Conservation (phyloP, 2,113 vertebrate genomes). For the Varanus komodoensis region DNA sequence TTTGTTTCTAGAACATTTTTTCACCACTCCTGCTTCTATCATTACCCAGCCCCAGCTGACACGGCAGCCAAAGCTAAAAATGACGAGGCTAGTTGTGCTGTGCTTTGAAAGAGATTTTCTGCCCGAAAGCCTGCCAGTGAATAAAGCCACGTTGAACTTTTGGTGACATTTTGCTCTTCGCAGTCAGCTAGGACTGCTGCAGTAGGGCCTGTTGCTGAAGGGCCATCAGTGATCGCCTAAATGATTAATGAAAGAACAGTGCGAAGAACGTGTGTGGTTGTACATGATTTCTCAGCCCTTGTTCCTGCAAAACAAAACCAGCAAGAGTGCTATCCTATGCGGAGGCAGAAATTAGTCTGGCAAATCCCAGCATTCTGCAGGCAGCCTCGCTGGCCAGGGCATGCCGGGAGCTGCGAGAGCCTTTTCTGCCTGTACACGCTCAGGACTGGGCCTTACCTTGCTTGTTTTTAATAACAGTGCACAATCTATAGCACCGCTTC, state of each 20-base stretch:
- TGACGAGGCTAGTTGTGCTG: not conserved
- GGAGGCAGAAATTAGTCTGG: no score
- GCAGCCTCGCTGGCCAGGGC: no score
- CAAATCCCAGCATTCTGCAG: no score
- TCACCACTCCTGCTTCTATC: not conserved
- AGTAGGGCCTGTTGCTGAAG: no score
- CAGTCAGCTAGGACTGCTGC: not conserved
- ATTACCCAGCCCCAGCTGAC: rapidly evolving
- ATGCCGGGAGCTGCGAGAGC: no score
- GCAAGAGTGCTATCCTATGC: not conserved
- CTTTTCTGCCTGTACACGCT: no score
- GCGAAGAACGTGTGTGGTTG: constrained; percentile 35
- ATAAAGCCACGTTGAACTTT: not conserved
- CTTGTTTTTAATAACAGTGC: not conserved
- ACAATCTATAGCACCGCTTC: not conserved
- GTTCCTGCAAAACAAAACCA: constrained; percentile 37
- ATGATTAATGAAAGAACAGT: constrained; percentile 45
- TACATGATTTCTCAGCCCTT: constrained; percentile 34
- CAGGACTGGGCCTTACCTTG: no score
- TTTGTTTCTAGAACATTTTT: not conserved
- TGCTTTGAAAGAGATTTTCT: not conserved
- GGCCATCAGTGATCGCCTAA: not conserved
- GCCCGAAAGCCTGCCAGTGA: not conserved
- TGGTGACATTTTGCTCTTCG: not conserved
- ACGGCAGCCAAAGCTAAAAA: not conserved